Percentiles rank a stretch among this genome's conserved stretches.
These are phyloP conservation scores for Atherinosoma microstoma DNA, from an alignment of 2,797 vertebrate genomes.

Conservation along the genomic window DNA sequence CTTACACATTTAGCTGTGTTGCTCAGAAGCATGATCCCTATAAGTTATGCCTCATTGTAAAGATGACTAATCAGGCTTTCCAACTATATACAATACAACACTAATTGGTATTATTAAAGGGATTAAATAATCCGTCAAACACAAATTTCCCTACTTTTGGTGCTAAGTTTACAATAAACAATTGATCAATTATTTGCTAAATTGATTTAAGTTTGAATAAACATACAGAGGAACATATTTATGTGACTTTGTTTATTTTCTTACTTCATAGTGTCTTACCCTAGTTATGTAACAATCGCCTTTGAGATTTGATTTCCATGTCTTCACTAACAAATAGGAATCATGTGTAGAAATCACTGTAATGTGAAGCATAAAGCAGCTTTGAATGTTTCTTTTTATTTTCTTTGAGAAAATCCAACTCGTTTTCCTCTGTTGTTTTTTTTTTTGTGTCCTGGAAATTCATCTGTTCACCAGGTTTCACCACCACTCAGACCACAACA, in stretches of 20 bases:
- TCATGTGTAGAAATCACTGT: not conserved
- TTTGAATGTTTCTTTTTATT: conserved; percentile 40
- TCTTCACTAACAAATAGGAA: not conserved
- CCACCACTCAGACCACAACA: conserved; percentile 25
- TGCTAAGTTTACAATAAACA: not conserved
- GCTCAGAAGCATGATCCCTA: not conserved
- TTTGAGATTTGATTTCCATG: not conserved
- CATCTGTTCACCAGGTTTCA: conserved; percentile 51
- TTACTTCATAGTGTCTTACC: not conserved
- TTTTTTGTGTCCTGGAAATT: conserved; percentile 54
- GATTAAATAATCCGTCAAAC: not conserved
- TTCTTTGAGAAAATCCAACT: conserved; percentile 37
- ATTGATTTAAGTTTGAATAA: not conserved
- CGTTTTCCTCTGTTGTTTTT: conserved; percentile 17
- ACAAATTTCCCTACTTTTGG: not conserved
- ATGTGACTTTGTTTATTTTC: not conserved
- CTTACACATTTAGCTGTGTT: not conserved
- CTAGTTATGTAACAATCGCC: not conserved
- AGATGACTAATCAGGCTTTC: not conserved
- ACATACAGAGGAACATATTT: not conserved
- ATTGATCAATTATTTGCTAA: not conserved
- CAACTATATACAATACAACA: not conserved
- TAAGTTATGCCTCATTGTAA: no score
- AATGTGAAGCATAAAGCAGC: conserved; percentile 15
- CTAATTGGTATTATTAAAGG: not conserved